phyloP scores from a whole-genome alignment of 30 jellyfish, hydroid and myxozoan species.

The Rhopilema esculentum region DNA sequence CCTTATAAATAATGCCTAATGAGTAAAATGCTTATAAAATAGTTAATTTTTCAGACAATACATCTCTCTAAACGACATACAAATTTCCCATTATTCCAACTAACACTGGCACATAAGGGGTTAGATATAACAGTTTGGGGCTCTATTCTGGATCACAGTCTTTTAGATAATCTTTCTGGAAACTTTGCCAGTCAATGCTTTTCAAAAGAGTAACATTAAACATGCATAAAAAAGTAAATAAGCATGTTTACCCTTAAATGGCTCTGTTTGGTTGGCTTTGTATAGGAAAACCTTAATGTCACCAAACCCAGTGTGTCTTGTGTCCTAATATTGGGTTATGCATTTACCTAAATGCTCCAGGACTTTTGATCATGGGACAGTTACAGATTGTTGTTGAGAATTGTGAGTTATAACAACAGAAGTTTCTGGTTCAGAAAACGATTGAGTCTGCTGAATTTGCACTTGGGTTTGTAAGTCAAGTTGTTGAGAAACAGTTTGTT shows the following conservation, averaged over 20 bases:
- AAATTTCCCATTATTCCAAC: background rate
- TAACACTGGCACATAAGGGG: background rate
- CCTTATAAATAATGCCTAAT: background rate
- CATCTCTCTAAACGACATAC: background rate
- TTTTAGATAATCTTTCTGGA: background rate
- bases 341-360: background rate
- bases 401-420: constrained; percentile 43
- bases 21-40: background rate
- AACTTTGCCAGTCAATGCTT: background rate
- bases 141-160: background rate
- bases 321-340: background rate
- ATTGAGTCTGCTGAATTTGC: constrained; percentile 63
- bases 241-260: background rate
- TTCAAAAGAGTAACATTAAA: background rate
- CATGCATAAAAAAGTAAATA: background rate
- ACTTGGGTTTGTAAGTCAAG: constrained; percentile 26
- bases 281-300: background rate
- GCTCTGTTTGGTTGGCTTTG: background rate
- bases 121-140: background rate
- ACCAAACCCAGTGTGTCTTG: background rate
- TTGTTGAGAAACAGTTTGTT: constrained; percentile 25
- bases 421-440: constrained; percentile 45
- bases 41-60: background rate
- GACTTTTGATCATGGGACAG: constrained; percentile 29
- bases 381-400: constrained; percentile 53